phyloP scores from a whole-genome alignment of 2,888 invertebrate genomes.

The Dryobotodes eremita region DNA sequence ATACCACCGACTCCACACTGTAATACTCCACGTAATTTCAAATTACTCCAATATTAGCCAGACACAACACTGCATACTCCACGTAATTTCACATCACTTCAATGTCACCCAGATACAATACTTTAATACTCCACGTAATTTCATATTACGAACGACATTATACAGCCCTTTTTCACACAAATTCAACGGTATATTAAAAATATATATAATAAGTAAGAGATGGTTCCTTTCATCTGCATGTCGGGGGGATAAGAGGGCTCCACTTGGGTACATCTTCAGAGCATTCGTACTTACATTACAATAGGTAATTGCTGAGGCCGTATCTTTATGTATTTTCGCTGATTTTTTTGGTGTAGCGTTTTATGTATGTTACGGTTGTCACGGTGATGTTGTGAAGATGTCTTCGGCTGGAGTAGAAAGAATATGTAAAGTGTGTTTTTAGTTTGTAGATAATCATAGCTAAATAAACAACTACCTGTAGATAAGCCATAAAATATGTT shows the following conservation, averaged over 20 bases:
- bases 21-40: no score
- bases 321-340: conserved; percentile 38
- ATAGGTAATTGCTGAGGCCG: conserved; percentile 66
- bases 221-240: conserved; percentile 61
- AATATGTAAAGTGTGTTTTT: background rate
- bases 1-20: no score
- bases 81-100: background rate
- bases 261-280: conserved; percentile 48
- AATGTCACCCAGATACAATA: conserved; percentile 14
- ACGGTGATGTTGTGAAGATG: background rate
- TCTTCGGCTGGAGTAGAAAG: background rate
- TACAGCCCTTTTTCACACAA: conserved; percentile 53
- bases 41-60: no score
- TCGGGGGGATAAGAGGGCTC: conserved; percentile 60
- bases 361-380: conserved; percentile 7
- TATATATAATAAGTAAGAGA: conserved; percentile 61
- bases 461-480: background rate
- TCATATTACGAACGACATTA: conserved; percentile 47
- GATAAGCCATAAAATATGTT: no score
- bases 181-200: conserved; percentile 65
- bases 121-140: conserved; percentile 40
- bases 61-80: no score
- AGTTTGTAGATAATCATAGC: background rate
- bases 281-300: conserved; percentile 61
- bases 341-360: conserved; percentile 44